These are phyloP conservation scores for Siniperca knerii DNA, from an alignment of 2,113 vertebrate species.

Conservation along the genomic window DNA sequence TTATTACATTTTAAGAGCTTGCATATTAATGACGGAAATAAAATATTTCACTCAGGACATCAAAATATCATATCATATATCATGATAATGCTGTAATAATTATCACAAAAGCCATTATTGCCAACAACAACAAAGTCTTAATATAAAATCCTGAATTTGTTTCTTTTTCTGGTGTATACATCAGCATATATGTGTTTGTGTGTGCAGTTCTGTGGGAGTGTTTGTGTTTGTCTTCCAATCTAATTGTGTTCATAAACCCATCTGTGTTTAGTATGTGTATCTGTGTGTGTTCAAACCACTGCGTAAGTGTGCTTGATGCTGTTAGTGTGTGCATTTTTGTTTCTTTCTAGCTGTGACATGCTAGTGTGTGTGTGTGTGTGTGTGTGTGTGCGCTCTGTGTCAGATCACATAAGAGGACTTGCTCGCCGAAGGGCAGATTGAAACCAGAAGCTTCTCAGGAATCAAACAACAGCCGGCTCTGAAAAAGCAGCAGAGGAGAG, in stretches of 20 bases:
- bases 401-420: conserved; percentile 44
- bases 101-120: neutral
- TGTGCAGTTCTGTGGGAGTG: neutral
- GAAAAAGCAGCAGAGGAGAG: conserved; percentile 5
- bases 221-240: neutral
- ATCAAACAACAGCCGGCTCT: conserved; percentile 6
- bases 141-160: no score
- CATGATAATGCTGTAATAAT: neutral
- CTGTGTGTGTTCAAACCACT: neutral
- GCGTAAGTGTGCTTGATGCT: neutral
- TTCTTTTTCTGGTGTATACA: neutral
- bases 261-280: neutral
- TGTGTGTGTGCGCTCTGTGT: conserved; percentile 31
- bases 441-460: conserved; percentile 48
- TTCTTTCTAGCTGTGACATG: neutral
- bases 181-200: neutral
- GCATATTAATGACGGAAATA: neutral
- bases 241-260: neutral
- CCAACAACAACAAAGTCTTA: no score
- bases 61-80: neutral
- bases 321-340: neutral
- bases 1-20: neutral
- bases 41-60: neutral
- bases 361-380: neutral
- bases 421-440: conserved; percentile 36